These are phyloP conservation scores for Acholoe squamosa DNA, from an alignment of 2,888 invertebrate species.

Conservation along the genomic window DNA sequence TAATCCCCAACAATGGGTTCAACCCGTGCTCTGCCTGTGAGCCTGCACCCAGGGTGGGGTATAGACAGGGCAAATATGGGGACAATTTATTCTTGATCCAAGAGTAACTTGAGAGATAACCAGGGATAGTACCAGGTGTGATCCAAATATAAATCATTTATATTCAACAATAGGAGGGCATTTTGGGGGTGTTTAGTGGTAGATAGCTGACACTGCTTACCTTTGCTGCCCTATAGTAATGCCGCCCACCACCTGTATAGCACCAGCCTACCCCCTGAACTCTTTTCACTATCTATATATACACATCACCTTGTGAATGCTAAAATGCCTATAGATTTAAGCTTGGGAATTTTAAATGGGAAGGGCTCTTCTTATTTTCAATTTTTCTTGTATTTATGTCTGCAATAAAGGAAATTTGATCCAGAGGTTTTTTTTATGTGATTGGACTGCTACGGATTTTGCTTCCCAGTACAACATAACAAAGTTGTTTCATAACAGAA, in stretches of 20 bases:
- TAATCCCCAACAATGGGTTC: conserved; percentile 7
- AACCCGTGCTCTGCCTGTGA: background rate
- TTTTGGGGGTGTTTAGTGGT: conserved; percentile 24
- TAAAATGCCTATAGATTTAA: background rate
- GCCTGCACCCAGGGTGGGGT: background rate
- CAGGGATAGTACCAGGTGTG: background rate
- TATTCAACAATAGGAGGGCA: conserved; percentile 29
- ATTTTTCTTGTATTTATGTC: background rate
- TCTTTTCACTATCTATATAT: background rate
- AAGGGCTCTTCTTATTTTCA: background rate
- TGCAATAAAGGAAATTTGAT: background rate
- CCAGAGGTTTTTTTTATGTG: too few species aligned
- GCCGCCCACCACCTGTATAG: background rate
- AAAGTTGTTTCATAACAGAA: too few species aligned
- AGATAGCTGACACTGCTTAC: background rate
- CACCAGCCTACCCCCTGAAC: background rate
- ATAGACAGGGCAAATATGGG: background rate
- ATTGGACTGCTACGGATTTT: too few species aligned
- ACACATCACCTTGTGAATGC: background rate
- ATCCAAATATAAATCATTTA: conserved; percentile 28
- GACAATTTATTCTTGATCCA: background rate
- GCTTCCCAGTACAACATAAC: too few species aligned
- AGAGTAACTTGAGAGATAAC: background rate
- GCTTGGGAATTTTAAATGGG: background rate
- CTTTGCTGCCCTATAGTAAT: background rate